Conservation (phyloP, 1,140 invertebrate genomes). For the Spodoptera litura region DNA sequence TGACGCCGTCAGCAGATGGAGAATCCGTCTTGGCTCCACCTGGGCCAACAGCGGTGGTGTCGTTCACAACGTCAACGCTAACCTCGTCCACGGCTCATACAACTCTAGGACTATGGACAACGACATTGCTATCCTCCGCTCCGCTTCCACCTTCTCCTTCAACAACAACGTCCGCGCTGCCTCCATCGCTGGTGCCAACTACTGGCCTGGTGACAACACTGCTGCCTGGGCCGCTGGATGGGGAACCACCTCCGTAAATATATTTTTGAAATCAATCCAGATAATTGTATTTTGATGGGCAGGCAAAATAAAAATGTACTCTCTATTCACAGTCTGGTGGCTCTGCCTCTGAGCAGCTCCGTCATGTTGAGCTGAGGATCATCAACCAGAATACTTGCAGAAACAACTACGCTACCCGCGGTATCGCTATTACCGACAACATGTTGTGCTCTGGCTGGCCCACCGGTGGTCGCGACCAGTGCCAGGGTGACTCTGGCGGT, state of each 20-base stretch:
- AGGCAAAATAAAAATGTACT: neutral
- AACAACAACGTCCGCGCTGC: slow-evolving; percentile 53
- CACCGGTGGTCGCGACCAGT: slow-evolving; percentile 69
- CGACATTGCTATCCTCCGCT: slow-evolving; percentile 89
- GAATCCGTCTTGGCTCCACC: slow-evolving; percentile 61
- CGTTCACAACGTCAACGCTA: slow-evolving; percentile 58
- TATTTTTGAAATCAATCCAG: too few species aligned
- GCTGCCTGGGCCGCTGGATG: slow-evolving; percentile 65
- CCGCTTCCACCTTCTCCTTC: slow-evolving; percentile 82
- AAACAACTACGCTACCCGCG: neutral
- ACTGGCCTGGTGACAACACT: slow-evolving; percentile 61
- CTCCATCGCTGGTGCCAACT: slow-evolving; percentile 62
- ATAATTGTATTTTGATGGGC: neutral
- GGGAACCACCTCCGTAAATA: slow-evolving; percentile 65
- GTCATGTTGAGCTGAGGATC: slow-evolving; percentile 66
- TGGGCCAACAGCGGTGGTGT: slow-evolving; percentile 63
- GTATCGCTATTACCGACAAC: slow-evolving; percentile 60
- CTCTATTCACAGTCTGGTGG: slow-evolving; percentile 61
- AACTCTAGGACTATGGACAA: slow-evolving; percentile 86
- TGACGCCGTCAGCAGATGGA: slow-evolving; percentile 38
- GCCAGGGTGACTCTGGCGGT: slow-evolving; percentile 87
- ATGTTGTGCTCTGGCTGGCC: slow-evolving; percentile 73
- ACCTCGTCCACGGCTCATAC: slow-evolving; percentile 85
- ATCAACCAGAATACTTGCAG: slow-evolving; percentile 64
- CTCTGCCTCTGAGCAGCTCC: slow-evolving; percentile 62